phyloP scores from a whole-genome alignment of 2,797 vertebrate genomes.

The Crax fasciolata region DNA sequence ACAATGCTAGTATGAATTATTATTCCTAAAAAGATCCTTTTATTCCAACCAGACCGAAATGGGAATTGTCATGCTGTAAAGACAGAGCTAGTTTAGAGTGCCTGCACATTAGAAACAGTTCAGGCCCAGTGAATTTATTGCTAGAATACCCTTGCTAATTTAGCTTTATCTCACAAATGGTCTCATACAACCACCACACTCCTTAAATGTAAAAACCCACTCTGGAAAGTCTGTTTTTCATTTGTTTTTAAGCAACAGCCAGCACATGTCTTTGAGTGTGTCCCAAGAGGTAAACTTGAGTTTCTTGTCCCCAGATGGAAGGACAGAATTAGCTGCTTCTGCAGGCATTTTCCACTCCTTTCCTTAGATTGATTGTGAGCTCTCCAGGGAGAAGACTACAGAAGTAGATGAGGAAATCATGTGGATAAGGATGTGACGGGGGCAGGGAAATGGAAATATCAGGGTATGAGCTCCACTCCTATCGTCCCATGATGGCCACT shows the following conservation, averaged over 20 bases:
- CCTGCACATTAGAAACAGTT: neutral
- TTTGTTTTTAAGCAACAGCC: slow-evolving; percentile 18
- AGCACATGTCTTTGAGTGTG: neutral
- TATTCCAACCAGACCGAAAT: neutral
- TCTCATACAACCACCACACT: neutral
- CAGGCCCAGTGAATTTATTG: neutral
- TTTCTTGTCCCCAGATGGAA: slow-evolving; percentile 11
- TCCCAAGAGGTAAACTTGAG: slow-evolving; percentile 2
- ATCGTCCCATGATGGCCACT: neutral
- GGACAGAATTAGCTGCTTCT: slow-evolving; percentile 20
- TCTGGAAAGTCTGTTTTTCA: neutral
- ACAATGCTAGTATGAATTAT: neutral
- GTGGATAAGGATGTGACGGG: neutral
- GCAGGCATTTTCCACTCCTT: slow-evolving; percentile 14
- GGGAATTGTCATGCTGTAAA: neutral
- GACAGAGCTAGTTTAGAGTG: neutral
- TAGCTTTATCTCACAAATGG: neutral
- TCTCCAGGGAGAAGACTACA: neutral
- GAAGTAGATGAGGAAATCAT: neutral
- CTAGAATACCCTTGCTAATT: neutral
- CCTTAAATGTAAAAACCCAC: neutral
- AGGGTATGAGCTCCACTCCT: neutral
- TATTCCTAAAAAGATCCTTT: neutral
- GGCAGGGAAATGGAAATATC: neutral
- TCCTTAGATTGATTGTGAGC: neutral